Evolutionary conservation across 2,113 vertebrate genomes (phyloP).

Genomic region (Cavia aperea): DNA sequence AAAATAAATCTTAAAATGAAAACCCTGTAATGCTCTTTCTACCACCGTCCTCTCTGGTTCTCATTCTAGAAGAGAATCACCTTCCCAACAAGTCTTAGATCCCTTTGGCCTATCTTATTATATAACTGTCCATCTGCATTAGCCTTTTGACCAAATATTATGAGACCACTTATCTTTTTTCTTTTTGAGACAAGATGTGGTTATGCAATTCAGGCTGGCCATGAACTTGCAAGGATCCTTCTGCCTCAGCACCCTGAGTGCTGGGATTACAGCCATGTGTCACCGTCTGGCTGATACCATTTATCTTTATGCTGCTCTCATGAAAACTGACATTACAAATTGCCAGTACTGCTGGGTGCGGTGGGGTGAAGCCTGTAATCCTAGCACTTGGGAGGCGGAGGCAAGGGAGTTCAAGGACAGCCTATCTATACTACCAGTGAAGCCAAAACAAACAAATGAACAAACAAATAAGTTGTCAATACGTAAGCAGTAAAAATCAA

Average conservation of each 20-base stretch:
- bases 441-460: background rate
- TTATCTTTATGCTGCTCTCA: constrained; percentile 24
- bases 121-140: background rate
- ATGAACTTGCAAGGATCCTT: no score
- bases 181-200: no score
- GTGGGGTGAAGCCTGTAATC: background rate
- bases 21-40: background rate
- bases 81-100: background rate
- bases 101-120: background rate
- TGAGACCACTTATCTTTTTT: background rate
- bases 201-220: no score
- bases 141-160: background rate
- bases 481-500: background rate
- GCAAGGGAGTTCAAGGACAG: background rate
- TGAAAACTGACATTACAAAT: constrained; percentile 6
- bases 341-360: background rate
- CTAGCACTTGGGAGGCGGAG: background rate
- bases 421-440: background rate
- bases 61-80: background rate
- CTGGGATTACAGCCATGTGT: no score
- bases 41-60: background rate
- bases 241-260: no score
- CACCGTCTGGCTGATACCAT: background rate
- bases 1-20: constrained; percentile 1
- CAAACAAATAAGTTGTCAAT: background rate